Conservation (phyloP, 2,888 invertebrate genomes). For the Exephanes ischioxanthus region DNA sequence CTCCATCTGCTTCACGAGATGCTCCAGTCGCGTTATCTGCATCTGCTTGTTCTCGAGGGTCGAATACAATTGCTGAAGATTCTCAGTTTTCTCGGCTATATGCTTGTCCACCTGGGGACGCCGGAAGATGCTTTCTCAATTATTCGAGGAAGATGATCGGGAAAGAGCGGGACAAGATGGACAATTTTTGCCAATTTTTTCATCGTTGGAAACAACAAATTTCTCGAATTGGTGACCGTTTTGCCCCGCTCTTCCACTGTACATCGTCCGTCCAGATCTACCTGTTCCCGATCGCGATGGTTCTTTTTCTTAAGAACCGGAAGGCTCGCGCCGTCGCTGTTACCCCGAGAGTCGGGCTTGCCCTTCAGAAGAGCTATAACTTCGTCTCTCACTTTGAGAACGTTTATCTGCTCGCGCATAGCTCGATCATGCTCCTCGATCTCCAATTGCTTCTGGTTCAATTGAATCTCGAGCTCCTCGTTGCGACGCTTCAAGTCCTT, state of each 20-base stretch:
- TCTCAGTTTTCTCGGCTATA: constrained; percentile 86
- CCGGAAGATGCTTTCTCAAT: constrained; percentile 69
- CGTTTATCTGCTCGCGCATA: constrained; percentile 88
- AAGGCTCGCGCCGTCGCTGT: constrained; percentile 65
- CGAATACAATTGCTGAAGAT: constrained; percentile 86
- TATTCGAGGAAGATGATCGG: neutral
- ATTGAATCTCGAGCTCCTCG: constrained; percentile 85
- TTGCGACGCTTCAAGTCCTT: constrained; percentile 85
- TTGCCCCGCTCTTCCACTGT: neutral
- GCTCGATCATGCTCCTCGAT: constrained; percentile 88
- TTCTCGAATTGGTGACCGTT: neutral
- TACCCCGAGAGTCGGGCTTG: constrained; percentile 84
- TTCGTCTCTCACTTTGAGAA: constrained; percentile 88
- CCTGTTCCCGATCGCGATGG: constrained; percentile 59
- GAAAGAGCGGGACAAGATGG: neutral
- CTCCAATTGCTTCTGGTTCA: constrained; percentile 87
- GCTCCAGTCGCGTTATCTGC: constrained; percentile 87
- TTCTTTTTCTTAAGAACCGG: constrained; percentile 34
- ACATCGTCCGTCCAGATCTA: constrained; percentile 12
- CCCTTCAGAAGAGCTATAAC: constrained; percentile 87
- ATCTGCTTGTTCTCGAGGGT: constrained; percentile 87
- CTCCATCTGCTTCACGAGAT: constrained; percentile 86
- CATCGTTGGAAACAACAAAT: neutral
- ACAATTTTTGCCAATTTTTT: no score
- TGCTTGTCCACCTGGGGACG: constrained; percentile 85